These are phyloP conservation scores for Drosophila trapezifrons DNA, from an alignment of 1,140 invertebrate species.

Conservation along the genomic window DNA sequence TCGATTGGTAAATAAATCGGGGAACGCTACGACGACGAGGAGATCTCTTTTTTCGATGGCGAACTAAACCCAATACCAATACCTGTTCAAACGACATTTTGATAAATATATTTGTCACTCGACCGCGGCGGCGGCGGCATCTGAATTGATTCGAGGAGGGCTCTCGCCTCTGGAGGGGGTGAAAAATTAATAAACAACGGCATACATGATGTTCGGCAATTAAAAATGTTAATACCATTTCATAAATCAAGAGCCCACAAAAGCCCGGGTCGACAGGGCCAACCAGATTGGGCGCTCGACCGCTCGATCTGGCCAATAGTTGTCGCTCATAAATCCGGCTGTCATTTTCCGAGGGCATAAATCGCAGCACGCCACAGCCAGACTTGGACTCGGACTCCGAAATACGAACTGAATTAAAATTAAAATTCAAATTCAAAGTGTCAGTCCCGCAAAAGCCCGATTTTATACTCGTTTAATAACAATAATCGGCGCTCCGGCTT, in stretches of 20 bases:
- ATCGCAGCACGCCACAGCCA: constrained; percentile 52
- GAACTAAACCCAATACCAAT: constrained; percentile 28
- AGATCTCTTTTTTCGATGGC: constrained; percentile 35
- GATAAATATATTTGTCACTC: constrained; percentile 83
- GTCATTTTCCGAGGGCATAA: constrained; percentile 63
- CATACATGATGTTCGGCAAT: constrained; percentile 83
- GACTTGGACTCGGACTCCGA: constrained; percentile 4
- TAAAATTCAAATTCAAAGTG: constrained; percentile 74
- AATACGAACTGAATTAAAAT: constrained; percentile 40
- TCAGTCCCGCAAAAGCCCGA: constrained; percentile 35
- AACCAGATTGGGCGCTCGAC: constrained; percentile 74
- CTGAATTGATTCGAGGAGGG: constrained; percentile 22
- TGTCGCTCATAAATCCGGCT: constrained; percentile 76
- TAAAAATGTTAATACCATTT: constrained; percentile 83
- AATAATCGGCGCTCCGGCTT: constrained; percentile 59
- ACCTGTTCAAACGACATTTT: constrained; percentile 68
- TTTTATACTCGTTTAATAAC: constrained; percentile 42
- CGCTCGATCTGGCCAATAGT: constrained; percentile 72
- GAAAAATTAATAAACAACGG: constrained; percentile 83
- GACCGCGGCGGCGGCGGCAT: constrained; percentile 8
- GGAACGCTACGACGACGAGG: not conserved
- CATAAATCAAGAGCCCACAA: constrained; percentile 79
- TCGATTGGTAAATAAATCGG: constrained; percentile 56
- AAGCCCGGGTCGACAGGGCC: constrained; percentile 55
- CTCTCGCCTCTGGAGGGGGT: constrained; percentile 32